Conservation (phyloP, 2,797 vertebrate genomes). For the Euthynnus affinis region DNA sequence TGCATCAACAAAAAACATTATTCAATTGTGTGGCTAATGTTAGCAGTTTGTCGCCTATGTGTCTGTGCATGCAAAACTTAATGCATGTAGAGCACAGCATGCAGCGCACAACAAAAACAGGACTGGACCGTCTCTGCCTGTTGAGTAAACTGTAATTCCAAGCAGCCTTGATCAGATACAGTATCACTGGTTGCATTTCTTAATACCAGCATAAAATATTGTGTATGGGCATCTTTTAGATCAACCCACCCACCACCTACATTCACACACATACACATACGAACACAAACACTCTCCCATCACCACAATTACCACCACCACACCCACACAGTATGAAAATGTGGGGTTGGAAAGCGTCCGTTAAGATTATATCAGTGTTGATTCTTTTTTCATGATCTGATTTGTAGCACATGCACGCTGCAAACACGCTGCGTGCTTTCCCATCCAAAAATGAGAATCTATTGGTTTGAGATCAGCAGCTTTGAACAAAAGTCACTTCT, state of each 20-base stretch:
- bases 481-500: conserved; percentile 8
- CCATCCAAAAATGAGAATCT: neutral
- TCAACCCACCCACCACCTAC: neutral
- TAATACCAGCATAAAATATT: conserved; percentile 13
- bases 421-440: conserved; percentile 8
- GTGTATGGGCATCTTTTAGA: conserved; percentile 21
- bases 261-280: neutral
- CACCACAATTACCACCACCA: conserved; percentile 6
- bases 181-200: conserved; percentile 8
- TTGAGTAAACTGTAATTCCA: conserved; percentile 2
- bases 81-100: conserved; percentile 8
- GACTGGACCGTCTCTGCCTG: conserved; percentile 14
- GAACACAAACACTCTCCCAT: neutral
- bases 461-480: neutral
- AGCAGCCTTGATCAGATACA: conserved; percentile 31
- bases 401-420: conserved; percentile 11
- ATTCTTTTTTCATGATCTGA: conserved; percentile 28
- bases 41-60: conserved; percentile 4
- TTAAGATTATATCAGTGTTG: neutral
- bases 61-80: conserved; percentile 4
- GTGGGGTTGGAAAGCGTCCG: neutral
- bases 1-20: neutral
- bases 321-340: conserved; percentile 17
- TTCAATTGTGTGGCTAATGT: neutral
- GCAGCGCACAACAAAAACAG: conserved; percentile 24